Conservation (phyloP, 2,113 vertebrate genomes). For the Phocoena phocoena region DNA sequence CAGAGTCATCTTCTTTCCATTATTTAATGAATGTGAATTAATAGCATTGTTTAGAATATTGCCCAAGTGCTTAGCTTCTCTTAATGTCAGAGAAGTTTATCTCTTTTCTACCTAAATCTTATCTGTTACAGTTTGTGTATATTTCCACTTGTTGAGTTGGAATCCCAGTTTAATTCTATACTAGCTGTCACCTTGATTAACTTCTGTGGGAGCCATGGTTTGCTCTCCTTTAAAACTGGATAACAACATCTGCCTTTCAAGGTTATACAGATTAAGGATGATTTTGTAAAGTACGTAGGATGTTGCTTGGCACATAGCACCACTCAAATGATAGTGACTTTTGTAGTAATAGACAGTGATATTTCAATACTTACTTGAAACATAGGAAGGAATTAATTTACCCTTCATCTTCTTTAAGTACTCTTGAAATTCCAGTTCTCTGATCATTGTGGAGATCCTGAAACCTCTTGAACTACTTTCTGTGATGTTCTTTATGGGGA, state of each 20-base stretch:
- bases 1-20: neutral
- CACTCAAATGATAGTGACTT: neutral
- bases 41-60: neutral
- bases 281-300: conserved; percentile 5
- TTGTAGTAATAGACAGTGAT: neutral
- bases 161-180: neutral
- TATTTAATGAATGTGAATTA: neutral
- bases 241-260: neutral
- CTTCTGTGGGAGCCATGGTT: neutral
- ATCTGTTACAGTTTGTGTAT: neutral
- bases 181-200: neutral
- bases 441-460: neutral
- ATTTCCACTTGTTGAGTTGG: neutral
- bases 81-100: neutral
- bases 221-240: neutral
- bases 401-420: neutral
- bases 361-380: neutral
- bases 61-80: neutral
- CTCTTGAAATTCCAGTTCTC: conserved; percentile 20
- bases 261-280: neutral
- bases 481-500: neutral
- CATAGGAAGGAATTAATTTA: neutral
- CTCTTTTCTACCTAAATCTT: neutral
- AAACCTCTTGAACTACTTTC: conserved; percentile 19
- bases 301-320: neutral